Evolutionary conservation across 2,888 invertebrate species (phyloP).

Genomic region (Callosobruchus maculatus): DNA sequence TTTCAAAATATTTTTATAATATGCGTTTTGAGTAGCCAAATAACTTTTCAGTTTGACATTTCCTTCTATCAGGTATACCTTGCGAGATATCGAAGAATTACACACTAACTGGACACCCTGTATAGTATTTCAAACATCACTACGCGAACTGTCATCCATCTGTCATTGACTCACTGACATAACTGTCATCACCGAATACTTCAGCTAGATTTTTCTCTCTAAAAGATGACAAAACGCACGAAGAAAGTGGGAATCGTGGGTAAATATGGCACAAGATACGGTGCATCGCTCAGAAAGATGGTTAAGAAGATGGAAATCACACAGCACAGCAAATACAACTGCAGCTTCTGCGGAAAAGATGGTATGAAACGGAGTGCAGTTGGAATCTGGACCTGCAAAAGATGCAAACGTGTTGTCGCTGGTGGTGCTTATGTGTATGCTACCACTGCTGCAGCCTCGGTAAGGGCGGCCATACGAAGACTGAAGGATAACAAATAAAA

Average conservation of each 20-base stretch:
- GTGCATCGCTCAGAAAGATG: slow-evolving; percentile 98
- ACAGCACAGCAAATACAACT: slow-evolving; percentile 98
- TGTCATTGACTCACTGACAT: too few species aligned
- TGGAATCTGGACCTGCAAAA: slow-evolving; percentile 97
- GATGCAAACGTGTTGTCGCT: slow-evolving; percentile 94
- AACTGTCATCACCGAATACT: background rate
- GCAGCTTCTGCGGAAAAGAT: slow-evolving; percentile 98
- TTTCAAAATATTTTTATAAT: too few species aligned
- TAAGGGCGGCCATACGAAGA: slow-evolving; percentile 94
- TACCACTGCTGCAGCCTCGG: slow-evolving; percentile 96
- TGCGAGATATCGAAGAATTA: too few species aligned
- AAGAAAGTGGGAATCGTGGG: slow-evolving; percentile 99
- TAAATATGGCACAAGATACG: slow-evolving; percentile 99
- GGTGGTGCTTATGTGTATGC: slow-evolving; percentile 99
- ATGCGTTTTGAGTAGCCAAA: too few species aligned
- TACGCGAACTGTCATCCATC: too few species aligned
- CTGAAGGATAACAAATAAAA: slow-evolving; percentile 46
- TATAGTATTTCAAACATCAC: too few species aligned
- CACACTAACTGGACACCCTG: too few species aligned
- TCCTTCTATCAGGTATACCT: too few species aligned
- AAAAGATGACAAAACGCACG: slow-evolving; percentile 86
- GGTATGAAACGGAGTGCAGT: slow-evolving; percentile 93
- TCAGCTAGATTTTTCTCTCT: background rate
- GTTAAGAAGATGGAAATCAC: slow-evolving; percentile 99
- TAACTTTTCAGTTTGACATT: too few species aligned